phyloP scores from a whole-genome alignment of 2,797 vertebrate species.

The Clarias fuscus region DNA sequence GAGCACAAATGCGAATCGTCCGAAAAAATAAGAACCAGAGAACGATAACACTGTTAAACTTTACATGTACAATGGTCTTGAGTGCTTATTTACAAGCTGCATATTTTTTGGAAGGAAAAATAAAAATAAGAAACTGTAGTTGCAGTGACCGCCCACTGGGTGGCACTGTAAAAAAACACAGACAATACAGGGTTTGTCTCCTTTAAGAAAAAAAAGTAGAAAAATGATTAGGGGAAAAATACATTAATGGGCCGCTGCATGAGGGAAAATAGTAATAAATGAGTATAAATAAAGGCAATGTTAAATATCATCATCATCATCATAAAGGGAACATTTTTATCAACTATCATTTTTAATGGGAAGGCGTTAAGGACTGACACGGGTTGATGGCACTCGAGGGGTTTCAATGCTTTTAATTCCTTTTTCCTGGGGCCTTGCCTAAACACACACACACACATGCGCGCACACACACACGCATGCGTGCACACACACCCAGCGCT shows the following conservation, averaged over 20 bases:
- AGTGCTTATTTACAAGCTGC: conserved; percentile 65
- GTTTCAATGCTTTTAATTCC: conserved; percentile 30
- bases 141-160: conserved; percentile 67
- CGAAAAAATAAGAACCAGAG: conserved; percentile 60
- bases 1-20: conserved; percentile 53
- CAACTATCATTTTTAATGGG: conserved; percentile 54
- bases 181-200: conserved; percentile 6
- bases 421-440: conserved; percentile 18
- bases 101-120: conserved; percentile 44
- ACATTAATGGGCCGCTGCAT: conserved; percentile 59
- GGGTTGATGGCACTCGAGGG: conserved; percentile 52
- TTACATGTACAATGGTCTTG: conserved; percentile 62
- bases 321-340: conserved; percentile 54
- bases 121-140: conserved; percentile 45
- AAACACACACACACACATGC: conserved; percentile 44
- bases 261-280: conserved; percentile 58
- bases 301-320: conserved; percentile 70
- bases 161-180: conserved; percentile 65
- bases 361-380: conserved; percentile 60
- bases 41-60: conserved; percentile 63
- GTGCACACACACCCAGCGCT: conserved; percentile 39
- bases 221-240: conserved; percentile 48
- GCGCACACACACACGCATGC: conserved; percentile 47
- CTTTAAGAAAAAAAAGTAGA: conserved; percentile 21
- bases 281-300: conserved; percentile 73